Evolutionary conservation across 1,140 invertebrate genomes (phyloP).

Genomic region (Macrobrachium rosenbergii): DNA sequence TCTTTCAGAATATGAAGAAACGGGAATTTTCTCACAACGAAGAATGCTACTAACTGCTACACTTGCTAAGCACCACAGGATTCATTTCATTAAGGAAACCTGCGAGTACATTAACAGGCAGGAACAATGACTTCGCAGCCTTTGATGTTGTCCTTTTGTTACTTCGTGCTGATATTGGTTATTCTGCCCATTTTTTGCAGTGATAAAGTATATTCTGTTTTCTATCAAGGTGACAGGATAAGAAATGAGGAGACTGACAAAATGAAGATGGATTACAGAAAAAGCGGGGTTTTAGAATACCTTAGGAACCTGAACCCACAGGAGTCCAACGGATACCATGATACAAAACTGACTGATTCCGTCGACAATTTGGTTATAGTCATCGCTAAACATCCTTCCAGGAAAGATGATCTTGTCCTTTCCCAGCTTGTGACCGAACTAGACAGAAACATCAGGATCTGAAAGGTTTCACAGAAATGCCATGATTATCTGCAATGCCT

Average conservation of each 20-base stretch:
- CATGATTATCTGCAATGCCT: constrained; percentile 40
- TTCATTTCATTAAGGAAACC: background rate
- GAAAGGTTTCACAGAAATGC: constrained; percentile 34
- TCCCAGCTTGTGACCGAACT: constrained; percentile 47
- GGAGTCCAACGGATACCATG: constrained; percentile 18
- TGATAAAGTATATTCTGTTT: constrained; percentile 44
- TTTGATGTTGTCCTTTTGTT: constrained; percentile 29
- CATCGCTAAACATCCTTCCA: constrained; percentile 26
- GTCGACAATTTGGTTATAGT: constrained; percentile 41
- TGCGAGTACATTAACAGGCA: background rate
- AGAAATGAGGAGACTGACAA: constrained; percentile 8
- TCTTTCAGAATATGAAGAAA: too few species aligned
- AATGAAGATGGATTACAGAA: constrained; percentile 19
- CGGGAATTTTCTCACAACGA: too few species aligned
- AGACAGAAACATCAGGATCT: constrained; percentile 29
- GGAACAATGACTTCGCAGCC: constrained; percentile 30
- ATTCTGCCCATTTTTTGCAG: constrained; percentile 36
- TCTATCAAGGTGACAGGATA: constrained; percentile 33
- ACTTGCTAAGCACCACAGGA: too few species aligned
- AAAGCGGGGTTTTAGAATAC: constrained; percentile 24
- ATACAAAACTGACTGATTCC: background rate
- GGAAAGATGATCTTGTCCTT: constrained; percentile 36
- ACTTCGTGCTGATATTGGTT: constrained; percentile 40
- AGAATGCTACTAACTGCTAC: too few species aligned
- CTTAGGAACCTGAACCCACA: background rate